Conservation (phyloP, 2,113 vertebrate genomes). For the Vulpes vulpes region DNA sequence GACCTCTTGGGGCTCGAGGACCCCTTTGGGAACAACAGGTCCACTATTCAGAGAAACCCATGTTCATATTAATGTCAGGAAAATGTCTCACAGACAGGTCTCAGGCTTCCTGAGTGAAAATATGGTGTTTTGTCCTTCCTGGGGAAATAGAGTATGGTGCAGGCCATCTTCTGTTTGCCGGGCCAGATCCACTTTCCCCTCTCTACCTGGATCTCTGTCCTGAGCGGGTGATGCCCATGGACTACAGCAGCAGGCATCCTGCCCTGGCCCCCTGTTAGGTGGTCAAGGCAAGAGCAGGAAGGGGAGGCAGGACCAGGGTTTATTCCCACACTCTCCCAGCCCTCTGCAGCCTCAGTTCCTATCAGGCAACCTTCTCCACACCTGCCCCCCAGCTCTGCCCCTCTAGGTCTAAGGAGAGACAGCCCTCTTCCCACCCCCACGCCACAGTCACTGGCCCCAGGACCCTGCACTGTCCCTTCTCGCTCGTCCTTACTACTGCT, state of each 20-base stretch:
- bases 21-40: background rate
- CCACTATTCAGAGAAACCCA: background rate
- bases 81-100: background rate
- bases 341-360: background rate
- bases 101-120: background rate
- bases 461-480: background rate
- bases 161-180: background rate
- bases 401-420: background rate
- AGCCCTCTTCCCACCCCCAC: background rate
- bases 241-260: background rate
- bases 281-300: fast-evolving
- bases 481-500: background rate
- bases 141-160: background rate
- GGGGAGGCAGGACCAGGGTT: background rate
- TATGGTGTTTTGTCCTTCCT: background rate
- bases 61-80: background rate
- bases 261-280: too few relatives aligned
- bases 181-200: background rate
- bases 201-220: background rate
- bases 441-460: background rate
- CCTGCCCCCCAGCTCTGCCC: background rate
- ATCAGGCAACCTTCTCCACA: background rate
- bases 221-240: background rate
- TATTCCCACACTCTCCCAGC: background rate
- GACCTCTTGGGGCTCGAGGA: background rate